These are phyloP conservation scores for Uropetala carovei DNA, from an alignment of 2,888 invertebrate genomes.

Conservation along the genomic window DNA sequence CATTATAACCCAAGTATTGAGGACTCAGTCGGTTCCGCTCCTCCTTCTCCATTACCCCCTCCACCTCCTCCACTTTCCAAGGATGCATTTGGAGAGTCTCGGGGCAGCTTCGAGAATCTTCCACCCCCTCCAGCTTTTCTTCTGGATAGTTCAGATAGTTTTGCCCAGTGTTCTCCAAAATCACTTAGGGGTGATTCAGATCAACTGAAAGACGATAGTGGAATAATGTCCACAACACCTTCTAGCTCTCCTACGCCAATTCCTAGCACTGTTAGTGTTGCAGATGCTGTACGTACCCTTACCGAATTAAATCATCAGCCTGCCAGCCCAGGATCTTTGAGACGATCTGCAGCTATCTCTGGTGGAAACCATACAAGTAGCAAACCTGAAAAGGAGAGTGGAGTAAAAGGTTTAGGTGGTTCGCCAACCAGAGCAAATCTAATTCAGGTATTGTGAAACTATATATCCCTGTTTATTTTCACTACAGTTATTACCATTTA, in stretches of 20 bases:
- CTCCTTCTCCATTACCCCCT: constrained; percentile 73
- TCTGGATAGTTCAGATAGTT: constrained; percentile 78
- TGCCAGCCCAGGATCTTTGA: constrained; percentile 81
- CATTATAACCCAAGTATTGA: constrained; percentile 67
- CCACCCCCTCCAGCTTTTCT: constrained; percentile 89
- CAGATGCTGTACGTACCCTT: constrained; percentile 90
- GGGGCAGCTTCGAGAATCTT: constrained; percentile 78
- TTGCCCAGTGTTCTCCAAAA: constrained; percentile 37
- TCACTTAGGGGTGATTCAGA: constrained; percentile 65
- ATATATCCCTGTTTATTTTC: neutral
- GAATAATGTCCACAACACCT: constrained; percentile 65
- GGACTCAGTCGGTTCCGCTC: constrained; percentile 72
- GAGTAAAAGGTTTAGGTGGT: constrained; percentile 31
- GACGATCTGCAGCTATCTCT: constrained; percentile 1
- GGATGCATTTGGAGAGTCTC: constrained; percentile 69
- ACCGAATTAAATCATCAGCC: constrained; percentile 92
- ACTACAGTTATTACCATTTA: too few species aligned
- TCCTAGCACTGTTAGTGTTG: constrained; percentile 78
- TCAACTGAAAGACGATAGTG: constrained; percentile 66
- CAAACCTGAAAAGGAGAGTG: constrained; percentile 41
- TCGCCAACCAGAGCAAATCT: constrained; percentile 49
- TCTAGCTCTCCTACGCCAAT: constrained; percentile 1
- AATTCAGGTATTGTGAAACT: constrained; percentile 10
- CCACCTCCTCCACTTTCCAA: constrained; percentile 69
- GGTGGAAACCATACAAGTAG: constrained; percentile 29